A percentile compares a stretch with the other conserved stretches of the same genome.
These are phyloP conservation scores for Acrocyrtus sp. DNA, from an alignment of 2,888 invertebrate species.

Conservation along the genomic window DNA sequence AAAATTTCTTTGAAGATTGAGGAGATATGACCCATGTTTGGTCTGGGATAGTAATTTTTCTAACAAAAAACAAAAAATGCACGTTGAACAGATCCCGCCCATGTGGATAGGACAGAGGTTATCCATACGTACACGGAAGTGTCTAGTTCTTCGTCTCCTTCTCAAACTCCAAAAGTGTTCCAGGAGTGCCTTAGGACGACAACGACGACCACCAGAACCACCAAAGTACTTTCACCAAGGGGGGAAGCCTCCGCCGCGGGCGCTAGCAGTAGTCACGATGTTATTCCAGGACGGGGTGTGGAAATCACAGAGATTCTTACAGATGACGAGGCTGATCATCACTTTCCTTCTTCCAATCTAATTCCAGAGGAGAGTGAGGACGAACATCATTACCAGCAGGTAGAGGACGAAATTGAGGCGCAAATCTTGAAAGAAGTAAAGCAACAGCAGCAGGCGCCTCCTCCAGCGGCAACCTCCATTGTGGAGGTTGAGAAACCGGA, in stretches of 20 bases:
- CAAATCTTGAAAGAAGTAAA: background rate
- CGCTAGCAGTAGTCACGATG: background rate
- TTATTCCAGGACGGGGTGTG: constrained; percentile 49
- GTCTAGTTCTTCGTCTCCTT: constrained; percentile 27
- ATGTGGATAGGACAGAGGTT: constrained; percentile 53
- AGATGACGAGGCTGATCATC: constrained; percentile 44
- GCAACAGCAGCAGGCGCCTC: constrained; percentile 9
- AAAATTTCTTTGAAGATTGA: too few relatives aligned
- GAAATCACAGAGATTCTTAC: constrained; percentile 53
- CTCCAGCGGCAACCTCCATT: background rate
- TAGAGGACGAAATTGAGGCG: constrained; percentile 13
- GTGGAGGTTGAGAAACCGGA: constrained; percentile 14
- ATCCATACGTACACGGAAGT: constrained; percentile 46
- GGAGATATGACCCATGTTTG: too few relatives aligned
- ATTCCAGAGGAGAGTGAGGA: constrained; percentile 1
- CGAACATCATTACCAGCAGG: background rate
- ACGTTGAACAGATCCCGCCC: constrained; percentile 35
- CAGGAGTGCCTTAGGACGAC: constrained; percentile 51
- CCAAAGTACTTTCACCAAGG: constrained; percentile 23
- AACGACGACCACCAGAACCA: constrained; percentile 45
- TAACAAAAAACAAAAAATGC: background rate
- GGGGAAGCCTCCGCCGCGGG: too few relatives aligned
- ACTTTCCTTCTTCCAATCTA: constrained; percentile 15
- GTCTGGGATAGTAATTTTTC: too few relatives aligned
- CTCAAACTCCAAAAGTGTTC: constrained; percentile 42